phyloP scores from a whole-genome alignment of 2,797 vertebrate genomes.

The Platyrinchus mystaceus region DNA sequence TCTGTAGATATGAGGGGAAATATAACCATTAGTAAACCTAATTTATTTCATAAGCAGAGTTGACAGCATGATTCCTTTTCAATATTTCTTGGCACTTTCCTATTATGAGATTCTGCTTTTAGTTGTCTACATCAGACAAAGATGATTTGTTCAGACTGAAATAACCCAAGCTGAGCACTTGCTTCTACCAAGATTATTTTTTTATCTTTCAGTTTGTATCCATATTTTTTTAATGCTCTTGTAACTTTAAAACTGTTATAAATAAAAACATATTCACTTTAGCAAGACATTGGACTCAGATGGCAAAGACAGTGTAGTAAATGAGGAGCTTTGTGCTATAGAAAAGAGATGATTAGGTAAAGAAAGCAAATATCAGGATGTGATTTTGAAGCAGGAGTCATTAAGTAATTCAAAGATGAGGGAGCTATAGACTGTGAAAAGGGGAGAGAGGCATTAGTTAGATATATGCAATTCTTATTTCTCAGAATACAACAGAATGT shows the following conservation, averaged over 20 bases:
- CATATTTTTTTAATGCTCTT: neutral
- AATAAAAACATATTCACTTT: constrained; percentile 30
- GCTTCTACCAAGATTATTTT: neutral
- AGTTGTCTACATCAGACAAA: constrained; percentile 17
- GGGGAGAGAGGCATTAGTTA: neutral
- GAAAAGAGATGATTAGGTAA: neutral
- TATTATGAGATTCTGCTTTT: constrained; percentile 27
- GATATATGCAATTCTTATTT: constrained; percentile 6
- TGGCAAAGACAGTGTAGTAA: neutral
- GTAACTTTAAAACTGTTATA: neutral
- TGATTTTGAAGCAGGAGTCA: neutral
- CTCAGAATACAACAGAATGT: constrained; percentile 1
- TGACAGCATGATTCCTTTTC: constrained; percentile 41
- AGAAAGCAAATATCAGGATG: neutral
- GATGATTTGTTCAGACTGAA: constrained; percentile 7
- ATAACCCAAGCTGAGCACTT: constrained; percentile 14
- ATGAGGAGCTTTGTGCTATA: neutral
- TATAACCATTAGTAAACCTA: constrained; percentile 51
- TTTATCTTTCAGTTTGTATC: neutral
- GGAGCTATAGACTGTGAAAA: neutral
- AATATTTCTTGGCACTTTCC: constrained; percentile 35
- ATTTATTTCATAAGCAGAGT: constrained; percentile 50
- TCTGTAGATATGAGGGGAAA: constrained; percentile 27
- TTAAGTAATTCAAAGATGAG: constrained; percentile 15
- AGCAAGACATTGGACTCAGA: neutral